phyloP scores from a whole-genome alignment of 1,140 invertebrate genomes.

The Listronotus bonariensis region DNA sequence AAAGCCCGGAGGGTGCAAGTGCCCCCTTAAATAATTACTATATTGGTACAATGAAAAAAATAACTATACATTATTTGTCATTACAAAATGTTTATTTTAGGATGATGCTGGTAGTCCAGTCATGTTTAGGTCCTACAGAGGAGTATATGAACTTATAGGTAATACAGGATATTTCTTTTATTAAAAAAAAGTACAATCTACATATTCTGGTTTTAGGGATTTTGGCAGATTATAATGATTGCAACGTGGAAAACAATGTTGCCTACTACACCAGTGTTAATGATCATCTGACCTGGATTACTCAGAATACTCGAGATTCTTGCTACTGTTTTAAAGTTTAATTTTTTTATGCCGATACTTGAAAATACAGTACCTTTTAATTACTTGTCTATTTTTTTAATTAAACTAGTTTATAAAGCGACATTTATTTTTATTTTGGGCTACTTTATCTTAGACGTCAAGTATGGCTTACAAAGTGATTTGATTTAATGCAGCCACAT shows the following conservation, averaged over 20 bases:
- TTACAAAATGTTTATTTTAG: conserved; percentile 26
- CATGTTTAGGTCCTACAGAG: conserved; percentile 54
- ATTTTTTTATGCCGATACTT: conserved; percentile 2
- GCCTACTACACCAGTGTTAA: conserved; percentile 67
- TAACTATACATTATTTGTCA: too few species aligned
- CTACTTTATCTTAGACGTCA: too few species aligned
- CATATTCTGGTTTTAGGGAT: conserved; percentile 52
- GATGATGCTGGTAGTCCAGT: conserved; percentile 33
- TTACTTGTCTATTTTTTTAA: too few species aligned
- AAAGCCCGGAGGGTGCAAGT: too few species aligned
- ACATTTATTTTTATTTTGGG: too few species aligned
- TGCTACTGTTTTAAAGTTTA: conserved; percentile 60
- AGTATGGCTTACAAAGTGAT: too few species aligned
- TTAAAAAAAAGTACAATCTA: neutral
- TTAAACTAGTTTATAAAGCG: too few species aligned
- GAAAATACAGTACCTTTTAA: too few species aligned
- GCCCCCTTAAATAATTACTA: too few species aligned
- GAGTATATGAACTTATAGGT: conserved; percentile 60
- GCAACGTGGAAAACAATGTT: conserved; percentile 52
- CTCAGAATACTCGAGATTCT: conserved; percentile 61
- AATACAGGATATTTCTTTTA: conserved; percentile 28
- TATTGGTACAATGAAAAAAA: too few species aligned
- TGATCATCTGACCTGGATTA: conserved; percentile 66
- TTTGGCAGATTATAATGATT: conserved; percentile 58
- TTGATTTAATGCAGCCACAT: too few species aligned